Conservation (phyloP, 2,888 invertebrate species). For the Metellina segmentata region DNA sequence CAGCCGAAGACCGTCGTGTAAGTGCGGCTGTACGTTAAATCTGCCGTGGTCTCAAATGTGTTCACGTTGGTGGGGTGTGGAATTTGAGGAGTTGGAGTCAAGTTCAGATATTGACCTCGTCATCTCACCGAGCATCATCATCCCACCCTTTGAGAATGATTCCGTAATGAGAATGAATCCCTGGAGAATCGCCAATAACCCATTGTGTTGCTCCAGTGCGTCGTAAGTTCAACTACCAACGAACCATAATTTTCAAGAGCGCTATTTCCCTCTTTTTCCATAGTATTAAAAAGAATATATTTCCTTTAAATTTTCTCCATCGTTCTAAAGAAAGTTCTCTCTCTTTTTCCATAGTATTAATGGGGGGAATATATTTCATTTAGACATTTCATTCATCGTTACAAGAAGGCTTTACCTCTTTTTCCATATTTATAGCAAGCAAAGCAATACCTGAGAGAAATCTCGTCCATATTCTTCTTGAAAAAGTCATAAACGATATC, state of each 20-base stretch:
- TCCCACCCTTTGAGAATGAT: too few relatives aligned
- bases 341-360: not conserved
- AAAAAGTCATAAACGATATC: conserved; percentile 69
- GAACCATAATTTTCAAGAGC: not conserved
- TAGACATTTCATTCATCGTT: not conserved
- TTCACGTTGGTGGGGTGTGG: too few relatives aligned
- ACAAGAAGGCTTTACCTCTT: not conserved
- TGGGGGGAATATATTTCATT: not conserved
- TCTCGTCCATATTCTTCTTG: conserved; percentile 50
- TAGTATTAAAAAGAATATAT: not conserved
- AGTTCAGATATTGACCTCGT: too few relatives aligned
- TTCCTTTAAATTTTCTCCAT: not conserved
- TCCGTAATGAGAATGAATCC: too few relatives aligned
- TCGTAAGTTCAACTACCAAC: not conserved
- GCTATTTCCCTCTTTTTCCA: not conserved
- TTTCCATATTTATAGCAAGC: not conserved
- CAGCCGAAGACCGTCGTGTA: too few relatives aligned
- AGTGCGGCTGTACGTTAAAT: too few relatives aligned
- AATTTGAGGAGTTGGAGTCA: too few relatives aligned
- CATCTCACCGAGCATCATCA: too few relatives aligned
- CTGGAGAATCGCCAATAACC: too few relatives aligned
- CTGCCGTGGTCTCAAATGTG: too few relatives aligned
- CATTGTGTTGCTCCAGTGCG: too few relatives aligned
- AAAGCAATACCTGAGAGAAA: conserved; percentile 43
- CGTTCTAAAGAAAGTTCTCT: not conserved